Evolutionary conservation across 2,888 invertebrate species (phyloP).

Genomic region (Drosophila rubida): DNA sequence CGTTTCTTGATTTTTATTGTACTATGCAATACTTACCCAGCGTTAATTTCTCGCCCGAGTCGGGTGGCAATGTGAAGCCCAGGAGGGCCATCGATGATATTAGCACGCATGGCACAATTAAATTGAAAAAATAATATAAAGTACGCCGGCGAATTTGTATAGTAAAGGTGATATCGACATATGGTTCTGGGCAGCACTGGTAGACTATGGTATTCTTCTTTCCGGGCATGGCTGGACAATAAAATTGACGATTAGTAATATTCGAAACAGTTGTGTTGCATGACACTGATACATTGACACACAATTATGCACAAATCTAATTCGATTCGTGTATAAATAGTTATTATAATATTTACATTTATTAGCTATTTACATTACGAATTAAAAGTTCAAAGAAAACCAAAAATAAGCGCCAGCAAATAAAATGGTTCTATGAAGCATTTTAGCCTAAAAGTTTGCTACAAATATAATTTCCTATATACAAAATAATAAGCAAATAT

Average conservation of each 20-base stretch:
- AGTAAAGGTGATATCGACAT: slow-evolving; percentile 96
- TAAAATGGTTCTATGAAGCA: slow-evolving; percentile 56
- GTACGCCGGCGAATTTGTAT: slow-evolving; percentile 98
- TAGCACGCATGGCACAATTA: slow-evolving; percentile 99
- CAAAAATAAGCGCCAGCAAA: slow-evolving; percentile 43
- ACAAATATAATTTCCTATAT: slow-evolving; percentile 23
- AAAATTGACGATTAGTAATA: slow-evolving; percentile 58
- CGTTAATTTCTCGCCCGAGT: slow-evolving; percentile 86
- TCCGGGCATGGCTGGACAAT: slow-evolving; percentile 93
- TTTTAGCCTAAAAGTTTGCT: slow-evolving; percentile 37
- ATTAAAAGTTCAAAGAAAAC: slow-evolving; percentile 7
- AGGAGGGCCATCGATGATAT: slow-evolving; percentile 99
- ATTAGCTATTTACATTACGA: slow-evolving; percentile 37
- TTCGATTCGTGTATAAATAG: slow-evolving; percentile 13
- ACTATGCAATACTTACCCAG: slow-evolving; percentile 83
- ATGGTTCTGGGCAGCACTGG: slow-evolving; percentile 97
- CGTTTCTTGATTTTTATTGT: slow-evolving; percentile 7
- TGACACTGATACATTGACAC: slow-evolving; percentile 58
- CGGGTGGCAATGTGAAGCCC: slow-evolving; percentile 99
- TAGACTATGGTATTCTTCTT: slow-evolving; percentile 95
- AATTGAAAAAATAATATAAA: slow-evolving; percentile 99
- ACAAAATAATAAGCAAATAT: slow-evolving; percentile 30
- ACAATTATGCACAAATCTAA: slow-evolving; percentile 56
- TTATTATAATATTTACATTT: slow-evolving; percentile 1
- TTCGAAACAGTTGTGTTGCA: slow-evolving; percentile 24